Evolutionary conservation across 2,888 invertebrate genomes (phyloP).

Genomic region (Mimachlamys varia): DNA sequence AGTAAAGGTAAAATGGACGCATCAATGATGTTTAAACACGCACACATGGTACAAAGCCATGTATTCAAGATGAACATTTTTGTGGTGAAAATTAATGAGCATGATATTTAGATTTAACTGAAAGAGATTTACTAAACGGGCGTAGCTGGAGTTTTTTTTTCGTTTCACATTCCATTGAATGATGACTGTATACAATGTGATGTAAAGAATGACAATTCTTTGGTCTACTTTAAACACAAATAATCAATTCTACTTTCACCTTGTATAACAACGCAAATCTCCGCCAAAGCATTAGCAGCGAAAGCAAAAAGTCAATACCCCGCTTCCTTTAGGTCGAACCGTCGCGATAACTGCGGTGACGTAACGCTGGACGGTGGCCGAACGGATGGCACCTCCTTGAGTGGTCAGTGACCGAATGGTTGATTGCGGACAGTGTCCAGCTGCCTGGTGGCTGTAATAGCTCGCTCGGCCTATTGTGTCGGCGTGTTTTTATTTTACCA

Average conservation of each 20-base stretch:
- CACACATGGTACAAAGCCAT: not conserved
- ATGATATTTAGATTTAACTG: slow-evolving; percentile 10
- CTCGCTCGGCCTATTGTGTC: not conserved
- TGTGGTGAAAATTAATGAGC: slow-evolving; percentile 21
- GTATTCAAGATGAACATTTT: not conserved
- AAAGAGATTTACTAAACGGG: not conserved
- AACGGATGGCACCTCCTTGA: slow-evolving; percentile 13
- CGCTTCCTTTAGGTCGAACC: not conserved
- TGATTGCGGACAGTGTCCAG: slow-evolving; percentile 31
- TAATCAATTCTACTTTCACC: not conserved
- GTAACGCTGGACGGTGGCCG: not conserved
- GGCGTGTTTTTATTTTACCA: slow-evolving; percentile 12
- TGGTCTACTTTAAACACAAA: not conserved
- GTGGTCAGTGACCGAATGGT: slow-evolving; percentile 17
- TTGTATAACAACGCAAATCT: not conserved
- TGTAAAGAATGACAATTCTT: not conserved
- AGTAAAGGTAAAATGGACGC: not conserved
- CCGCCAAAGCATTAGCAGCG: not conserved
- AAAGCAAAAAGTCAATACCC: not conserved
- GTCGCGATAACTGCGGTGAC: not conserved
- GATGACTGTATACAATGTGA: not conserved
- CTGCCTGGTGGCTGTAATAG: slow-evolving; percentile 28
- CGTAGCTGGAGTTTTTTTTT: not conserved
- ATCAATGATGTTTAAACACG: not conserved
- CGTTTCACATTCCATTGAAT: not conserved